Evolutionary conservation across 2,113 vertebrate species (phyloP), one percentile per base, ranked within the genome.

Genomic region (Brachirus orientalis): DNA sequence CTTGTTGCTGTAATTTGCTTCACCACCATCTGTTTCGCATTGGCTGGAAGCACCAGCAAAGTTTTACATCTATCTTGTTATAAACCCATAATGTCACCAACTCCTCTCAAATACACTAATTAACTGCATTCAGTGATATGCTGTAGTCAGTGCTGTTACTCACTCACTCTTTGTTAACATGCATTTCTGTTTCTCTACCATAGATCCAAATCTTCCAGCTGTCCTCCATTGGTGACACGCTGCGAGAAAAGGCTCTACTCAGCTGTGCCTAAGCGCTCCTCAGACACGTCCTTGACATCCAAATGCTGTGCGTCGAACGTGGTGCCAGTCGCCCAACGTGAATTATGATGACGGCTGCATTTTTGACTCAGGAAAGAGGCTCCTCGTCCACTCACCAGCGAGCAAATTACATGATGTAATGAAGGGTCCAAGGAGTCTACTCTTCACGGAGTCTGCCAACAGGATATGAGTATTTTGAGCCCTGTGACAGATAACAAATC

Each of bases 401-500:
- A 80, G 82, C 72, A 66, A 75, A 80, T 78, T 85, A 75, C 83
- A 91, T 78, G 48, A 94, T 94, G 92, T 90, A 83, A 93, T 88
- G 84, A 75, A 74, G 55, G 10, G 72, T 77, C 65, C 79, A 28
- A 72, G 59, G 79, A 83, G 86, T 80, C 82, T 75, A 71, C 83
- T 92, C 89, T 81, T 80, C 64, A 74, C 78, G 73, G 72, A 33
- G 51, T 88, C 80, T 69, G 68, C 75, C 73, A 70, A 67, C 77
- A 91, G 92, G 92, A 93, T 92, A 96, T 97, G 95, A 96, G 92
- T 66, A 92, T 96, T 91, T 92, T 92, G 86, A 94, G 93, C 70
- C 92, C 90, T 78, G 82, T 87, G 60, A 92, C 93, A 71, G 94
- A 93, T 85, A 92, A 95, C 84, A 94, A 94, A 88, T 91, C 88